Evolutionary conservation across 1,140 invertebrate genomes (phyloP).

Genomic region (Aradophagus sp.): DNA sequence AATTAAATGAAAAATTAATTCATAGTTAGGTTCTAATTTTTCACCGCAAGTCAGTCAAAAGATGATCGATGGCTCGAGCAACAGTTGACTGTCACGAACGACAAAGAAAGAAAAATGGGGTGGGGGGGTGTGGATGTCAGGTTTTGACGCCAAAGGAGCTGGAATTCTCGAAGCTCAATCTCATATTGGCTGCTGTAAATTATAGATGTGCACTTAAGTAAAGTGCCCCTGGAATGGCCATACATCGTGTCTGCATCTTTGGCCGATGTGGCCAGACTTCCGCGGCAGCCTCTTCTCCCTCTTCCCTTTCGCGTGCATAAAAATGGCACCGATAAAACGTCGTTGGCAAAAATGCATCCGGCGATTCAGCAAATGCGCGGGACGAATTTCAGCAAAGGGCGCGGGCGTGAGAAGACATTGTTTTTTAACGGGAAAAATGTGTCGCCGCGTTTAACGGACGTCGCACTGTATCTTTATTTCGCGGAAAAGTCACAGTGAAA

Average conservation of each 20-base stretch:
- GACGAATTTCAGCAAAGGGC: not conserved
- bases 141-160: slow-evolving; percentile 6
- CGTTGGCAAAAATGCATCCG: slow-evolving; percentile 16
- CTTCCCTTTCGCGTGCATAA: slow-evolving; percentile 10
- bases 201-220: slow-evolving; percentile 62
- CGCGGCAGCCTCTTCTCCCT: slow-evolving; percentile 1
- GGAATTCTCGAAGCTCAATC: slow-evolving; percentile 38
- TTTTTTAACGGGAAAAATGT: slow-evolving; percentile 1
- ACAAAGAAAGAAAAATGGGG: slow-evolving; percentile 8
- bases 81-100: slow-evolving; percentile 16
- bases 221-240: slow-evolving; percentile 56
- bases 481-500: too few relatives aligned
- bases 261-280: slow-evolving; percentile 24
- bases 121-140: too few relatives aligned
- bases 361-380: slow-evolving; percentile 8
- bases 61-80: slow-evolving; percentile 23
- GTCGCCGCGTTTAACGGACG: too few relatives aligned
- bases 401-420: slow-evolving; percentile 5
- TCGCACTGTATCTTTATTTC: too few relatives aligned
- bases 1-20: too few relatives aligned
- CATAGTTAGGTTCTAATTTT: too few relatives aligned
- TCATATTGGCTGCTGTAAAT: slow-evolving; percentile 58
- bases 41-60: slow-evolving; percentile 11
- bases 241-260: slow-evolving; percentile 26
- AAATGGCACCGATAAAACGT: slow-evolving; percentile 31